Base-by-base conservation (phyloP, 2,113 vertebrate genomes). In the Propithecus coquereli region DNA sequence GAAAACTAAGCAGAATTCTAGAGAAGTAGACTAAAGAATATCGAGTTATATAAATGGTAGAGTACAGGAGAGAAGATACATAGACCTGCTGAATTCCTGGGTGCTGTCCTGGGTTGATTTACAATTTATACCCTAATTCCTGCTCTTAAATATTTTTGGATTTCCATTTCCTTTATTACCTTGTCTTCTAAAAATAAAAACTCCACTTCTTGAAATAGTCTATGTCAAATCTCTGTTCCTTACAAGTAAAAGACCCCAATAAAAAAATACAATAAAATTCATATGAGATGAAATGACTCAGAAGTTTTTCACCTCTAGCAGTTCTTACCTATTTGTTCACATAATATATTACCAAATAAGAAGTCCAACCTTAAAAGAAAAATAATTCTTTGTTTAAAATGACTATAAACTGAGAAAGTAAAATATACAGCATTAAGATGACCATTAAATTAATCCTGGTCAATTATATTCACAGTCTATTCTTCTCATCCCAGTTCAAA, bases 181-280 rank as follows among this genome's bases (percentile, higher is more conserved):
- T 77, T 83, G 34, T 68, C 77, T 95, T 93, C 88, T 47, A 95
- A 92, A 91, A 95, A 89, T 76, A 88, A 87, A 66, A 88, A 32
- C 52, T 43, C 27, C 34, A 83, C 84, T 84, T 95, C 40, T 84
- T 59, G 4, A 83, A 83, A 83, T 40, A 61, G 30, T 52, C 37
- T 89, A 76, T n/a, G 4, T 20, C 23, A 43, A 61, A 50, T 70
- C 25, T 71, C 43, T 84, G 30, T 50, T 77, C 43, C n/a, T 90
- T 71, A 93, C 6, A 61, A 70, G 27, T 81, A 66, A 95, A 76
- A 91, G 34, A 16, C 25, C 6, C 37, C 18, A 52, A 61, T 47
- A 43, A 43, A 61, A 61, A 93, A 50, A 61, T n/a, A 70, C 20
- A 93, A 50, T 40, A 87, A 65, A 65, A 82, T 57, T 87, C 25